phyloP scores from a whole-genome alignment of 1,140 invertebrate genomes.

The Bombus terrestris region DNA sequence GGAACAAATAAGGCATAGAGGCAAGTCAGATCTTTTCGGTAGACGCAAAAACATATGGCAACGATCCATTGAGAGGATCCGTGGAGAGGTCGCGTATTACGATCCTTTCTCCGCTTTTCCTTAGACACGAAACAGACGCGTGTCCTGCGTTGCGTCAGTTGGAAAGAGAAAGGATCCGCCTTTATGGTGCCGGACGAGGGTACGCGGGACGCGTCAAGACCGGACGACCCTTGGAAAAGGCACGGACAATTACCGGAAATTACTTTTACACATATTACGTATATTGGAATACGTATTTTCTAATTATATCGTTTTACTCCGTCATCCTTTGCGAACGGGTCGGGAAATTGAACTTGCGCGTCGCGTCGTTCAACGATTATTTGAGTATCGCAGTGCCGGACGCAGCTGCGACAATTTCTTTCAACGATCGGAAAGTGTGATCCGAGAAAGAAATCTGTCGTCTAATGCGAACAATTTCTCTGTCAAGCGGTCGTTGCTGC shows the following conservation, averaged over 20 bases:
- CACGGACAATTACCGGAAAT: background rate
- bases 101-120: conserved; percentile 44
- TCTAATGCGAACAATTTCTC: no score
- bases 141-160: conserved; percentile 63
- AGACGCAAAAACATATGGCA: conserved; percentile 45
- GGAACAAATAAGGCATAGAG: conserved; percentile 65
- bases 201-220: conserved; percentile 60
- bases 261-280: no score
- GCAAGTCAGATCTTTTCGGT: conserved; percentile 6
- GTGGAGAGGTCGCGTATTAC: background rate
- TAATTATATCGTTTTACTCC: background rate
- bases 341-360: no score
- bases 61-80: background rate
- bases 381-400: no score
- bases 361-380: no score
- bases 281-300: background rate
- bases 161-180: conserved; percentile 28
- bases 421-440: no score
- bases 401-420: no score
- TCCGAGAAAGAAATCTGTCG: no score
- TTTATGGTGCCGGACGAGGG: conserved; percentile 33
- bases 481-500: no score
- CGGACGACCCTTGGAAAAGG: conserved; percentile 1
- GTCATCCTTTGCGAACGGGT: no score
- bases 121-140: conserved; percentile 64